phyloP scores from a whole-genome alignment of 2,888 invertebrate species.

The Gastracanthus pulcherrimus region DNA sequence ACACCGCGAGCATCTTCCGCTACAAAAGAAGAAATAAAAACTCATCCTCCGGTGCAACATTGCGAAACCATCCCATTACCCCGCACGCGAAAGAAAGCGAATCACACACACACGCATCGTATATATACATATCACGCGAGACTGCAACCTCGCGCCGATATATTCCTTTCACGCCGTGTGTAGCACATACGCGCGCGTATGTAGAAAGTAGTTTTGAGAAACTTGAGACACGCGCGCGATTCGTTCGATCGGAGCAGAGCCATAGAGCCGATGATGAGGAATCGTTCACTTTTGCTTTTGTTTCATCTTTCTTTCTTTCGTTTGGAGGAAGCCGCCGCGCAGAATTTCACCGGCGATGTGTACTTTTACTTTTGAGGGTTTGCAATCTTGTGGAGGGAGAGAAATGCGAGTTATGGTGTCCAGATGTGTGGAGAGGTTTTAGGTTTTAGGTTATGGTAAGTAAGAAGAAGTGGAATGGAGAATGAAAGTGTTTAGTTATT shows the following conservation, averaged over 20 bases:
- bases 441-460: too few species aligned
- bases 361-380: not conserved
- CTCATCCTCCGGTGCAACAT: not conserved
- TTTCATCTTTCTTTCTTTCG: not conserved
- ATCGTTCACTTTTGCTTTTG: not conserved
- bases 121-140: not conserved
- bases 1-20: too few species aligned
- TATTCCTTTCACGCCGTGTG: conserved; percentile 18
- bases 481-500: too few species aligned
- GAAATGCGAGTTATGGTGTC: too few species aligned
- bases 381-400: too few species aligned
- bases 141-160: not conserved
- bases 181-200: not conserved
- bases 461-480: too few species aligned
- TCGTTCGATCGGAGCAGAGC: too few species aligned
- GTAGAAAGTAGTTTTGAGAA: conserved; percentile 39
- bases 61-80: not conserved
- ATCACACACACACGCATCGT: not conserved
- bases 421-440: too few species aligned
- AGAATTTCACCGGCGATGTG: not conserved
- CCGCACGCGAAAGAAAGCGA: not conserved
- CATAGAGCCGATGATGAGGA: too few species aligned
- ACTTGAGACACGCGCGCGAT: conserved; percentile 5
- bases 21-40: not conserved
- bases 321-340: too few species aligned